Conservation (phyloP, 2,888 invertebrate species). For the Troides oblongomaculatus region DNA sequence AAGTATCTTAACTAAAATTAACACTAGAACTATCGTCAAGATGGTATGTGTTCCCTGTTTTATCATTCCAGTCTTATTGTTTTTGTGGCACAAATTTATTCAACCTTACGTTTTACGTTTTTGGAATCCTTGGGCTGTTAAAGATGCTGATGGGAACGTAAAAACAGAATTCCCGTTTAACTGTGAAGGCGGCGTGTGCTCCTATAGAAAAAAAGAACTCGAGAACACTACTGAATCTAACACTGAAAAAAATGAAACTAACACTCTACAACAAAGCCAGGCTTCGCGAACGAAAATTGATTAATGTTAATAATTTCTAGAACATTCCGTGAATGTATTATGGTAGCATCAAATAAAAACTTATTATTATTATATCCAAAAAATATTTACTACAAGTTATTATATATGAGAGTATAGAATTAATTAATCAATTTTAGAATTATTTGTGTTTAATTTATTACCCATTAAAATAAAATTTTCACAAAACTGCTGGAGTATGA, state of each 20-base stretch:
- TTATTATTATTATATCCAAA: too few relatives aligned
- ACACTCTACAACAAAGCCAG: constrained; percentile 28
- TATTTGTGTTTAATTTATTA: too few relatives aligned
- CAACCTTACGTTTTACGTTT: constrained; percentile 89
- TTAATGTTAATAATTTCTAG: constrained; percentile 31
- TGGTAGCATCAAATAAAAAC: too few relatives aligned
- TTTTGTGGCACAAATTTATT: constrained; percentile 91
- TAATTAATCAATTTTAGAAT: too few relatives aligned
- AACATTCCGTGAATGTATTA: neutral
- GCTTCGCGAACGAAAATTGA: constrained; percentile 47
- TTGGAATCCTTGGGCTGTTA: constrained; percentile 90
- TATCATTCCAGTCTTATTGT: constrained; percentile 89
- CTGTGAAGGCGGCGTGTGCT: constrained; percentile 80
- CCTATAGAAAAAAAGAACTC: constrained; percentile 50
- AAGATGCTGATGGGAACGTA: constrained; percentile 80
- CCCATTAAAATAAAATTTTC: too few relatives aligned
- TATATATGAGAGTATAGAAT: too few relatives aligned
- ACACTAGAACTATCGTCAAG: constrained; percentile 34
- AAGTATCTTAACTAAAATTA: too few relatives aligned
- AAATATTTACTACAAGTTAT: too few relatives aligned
- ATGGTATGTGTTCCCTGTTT: constrained; percentile 94
- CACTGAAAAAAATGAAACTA: constrained; percentile 34
- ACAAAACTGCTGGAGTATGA: too few relatives aligned
- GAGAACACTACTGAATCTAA: constrained; percentile 36
- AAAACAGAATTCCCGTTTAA: constrained; percentile 81